Conservation (phyloP, 2,888 invertebrate genomes). For the Deilephila elpenor region DNA sequence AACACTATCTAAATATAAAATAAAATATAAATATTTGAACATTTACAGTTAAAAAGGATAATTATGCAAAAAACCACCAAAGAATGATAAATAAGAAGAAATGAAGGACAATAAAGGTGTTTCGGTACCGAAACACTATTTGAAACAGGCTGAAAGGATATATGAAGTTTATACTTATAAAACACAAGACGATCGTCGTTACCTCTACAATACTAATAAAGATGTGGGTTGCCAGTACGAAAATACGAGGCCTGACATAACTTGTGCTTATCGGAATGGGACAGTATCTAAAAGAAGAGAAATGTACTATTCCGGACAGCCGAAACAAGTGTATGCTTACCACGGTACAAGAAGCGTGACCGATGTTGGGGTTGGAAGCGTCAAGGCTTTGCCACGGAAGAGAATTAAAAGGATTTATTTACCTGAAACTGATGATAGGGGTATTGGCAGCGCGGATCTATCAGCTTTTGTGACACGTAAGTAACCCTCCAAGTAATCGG, state of each 20-base stretch:
- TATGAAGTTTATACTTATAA: slow-evolving; percentile 30
- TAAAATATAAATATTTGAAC: not conserved
- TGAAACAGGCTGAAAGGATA: slow-evolving; percentile 30
- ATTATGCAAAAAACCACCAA: slow-evolving; percentile 35
- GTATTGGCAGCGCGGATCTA: slow-evolving; percentile 61
- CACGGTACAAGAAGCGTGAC: slow-evolving; percentile 53
- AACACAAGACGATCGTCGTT: slow-evolving; percentile 37
- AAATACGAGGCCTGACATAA: slow-evolving; percentile 47
- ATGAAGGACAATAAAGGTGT: slow-evolving; percentile 64
- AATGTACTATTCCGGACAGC: slow-evolving; percentile 45
- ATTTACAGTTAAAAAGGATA: slow-evolving; percentile 32
- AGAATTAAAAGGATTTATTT: slow-evolving; percentile 62
- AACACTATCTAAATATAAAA: too few species aligned
- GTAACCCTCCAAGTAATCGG: slow-evolving; percentile 38
- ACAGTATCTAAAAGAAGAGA: slow-evolving; percentile 44
- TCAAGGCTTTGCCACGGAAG: slow-evolving; percentile 57
- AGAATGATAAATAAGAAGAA: slow-evolving; percentile 62
- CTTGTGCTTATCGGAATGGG: slow-evolving; percentile 51
- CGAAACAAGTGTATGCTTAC: slow-evolving; percentile 54
- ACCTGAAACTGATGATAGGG: slow-evolving; percentile 64
- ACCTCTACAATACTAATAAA: slow-evolving; percentile 40
- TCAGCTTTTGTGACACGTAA: slow-evolving; percentile 52
- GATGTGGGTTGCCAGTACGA: slow-evolving; percentile 62
- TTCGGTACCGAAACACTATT: slow-evolving; percentile 53
- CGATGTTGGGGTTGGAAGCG: slow-evolving; percentile 63